phyloP scores from a whole-genome alignment of 2,797 vertebrate genomes.

The Calcarius lapponicus region DNA sequence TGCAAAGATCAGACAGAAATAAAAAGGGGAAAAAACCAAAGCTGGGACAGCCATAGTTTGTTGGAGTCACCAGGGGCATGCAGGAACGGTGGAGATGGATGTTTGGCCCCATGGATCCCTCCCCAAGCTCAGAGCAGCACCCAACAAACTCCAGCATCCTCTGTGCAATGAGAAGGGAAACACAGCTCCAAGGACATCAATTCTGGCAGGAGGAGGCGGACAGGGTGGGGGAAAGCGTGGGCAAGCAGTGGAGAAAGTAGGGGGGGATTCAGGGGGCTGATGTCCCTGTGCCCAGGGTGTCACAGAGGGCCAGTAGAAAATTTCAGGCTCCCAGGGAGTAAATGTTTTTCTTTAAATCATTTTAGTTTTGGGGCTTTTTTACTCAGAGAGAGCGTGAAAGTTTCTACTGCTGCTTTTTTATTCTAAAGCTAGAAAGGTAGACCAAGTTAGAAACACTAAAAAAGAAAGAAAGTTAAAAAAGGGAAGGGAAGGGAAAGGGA shows the following conservation, averaged over 20 bases:
- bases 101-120: neutral
- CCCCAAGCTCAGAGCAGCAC: neutral
- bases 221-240: rapidly evolving
- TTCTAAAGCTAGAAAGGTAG: no score
- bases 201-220: neutral
- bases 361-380: no score
- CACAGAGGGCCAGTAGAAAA: neutral
- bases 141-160: neutral
- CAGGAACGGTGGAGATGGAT: rapidly evolving
- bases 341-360: no score
- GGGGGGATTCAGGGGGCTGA: neutral
- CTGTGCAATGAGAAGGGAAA: neutral
- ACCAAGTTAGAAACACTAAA: no score
- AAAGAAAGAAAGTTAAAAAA: no score
- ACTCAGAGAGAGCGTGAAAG: no score
- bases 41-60: neutral
- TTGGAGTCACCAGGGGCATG: neutral
- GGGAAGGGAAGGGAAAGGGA: no score
- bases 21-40: neutral
- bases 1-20: neutral
- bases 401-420: no score
- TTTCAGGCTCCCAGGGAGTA: no score
- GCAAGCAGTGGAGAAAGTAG: neutral
- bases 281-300: neutral
- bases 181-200: rapidly evolving